Evolutionary conservation across 1,140 invertebrate genomes (phyloP).

Genomic region (Aphelenchoides avenae): DNA sequence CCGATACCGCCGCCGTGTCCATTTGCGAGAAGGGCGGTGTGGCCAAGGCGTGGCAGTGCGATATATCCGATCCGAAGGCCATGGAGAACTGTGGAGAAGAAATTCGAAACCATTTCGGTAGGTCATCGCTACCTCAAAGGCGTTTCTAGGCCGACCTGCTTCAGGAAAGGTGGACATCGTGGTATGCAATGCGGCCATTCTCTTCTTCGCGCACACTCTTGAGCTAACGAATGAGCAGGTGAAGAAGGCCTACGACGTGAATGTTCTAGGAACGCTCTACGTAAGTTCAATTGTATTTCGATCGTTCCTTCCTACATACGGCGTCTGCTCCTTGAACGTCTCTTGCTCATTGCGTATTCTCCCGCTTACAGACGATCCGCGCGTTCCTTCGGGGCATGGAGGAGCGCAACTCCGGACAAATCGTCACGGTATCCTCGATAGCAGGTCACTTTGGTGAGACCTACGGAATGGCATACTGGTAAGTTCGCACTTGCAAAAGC

Average conservation of each 20-base stretch:
- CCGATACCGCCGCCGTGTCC: slow-evolving; percentile 17
- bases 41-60: slow-evolving; percentile 37
- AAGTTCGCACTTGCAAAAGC: too few species aligned
- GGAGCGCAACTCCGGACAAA: slow-evolving; percentile 45
- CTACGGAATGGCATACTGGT: slow-evolving; percentile 56
- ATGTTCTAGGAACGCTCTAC: slow-evolving; percentile 55
- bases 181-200: slow-evolving; percentile 55
- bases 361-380: slow-evolving; percentile 51
- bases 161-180: slow-evolving; percentile 53
- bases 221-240: slow-evolving; percentile 44
- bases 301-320: too few species aligned
- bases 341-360: not conserved
- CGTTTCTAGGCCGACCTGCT: slow-evolving; percentile 8
- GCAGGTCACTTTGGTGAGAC: slow-evolving; percentile 55
- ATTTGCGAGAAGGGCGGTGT: slow-evolving; percentile 22
- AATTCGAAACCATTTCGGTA: slow-evolving; percentile 46
- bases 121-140: not conserved
- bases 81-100: slow-evolving; percentile 21
- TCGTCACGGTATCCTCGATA: slow-evolving; percentile 57
- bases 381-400: slow-evolving; percentile 54
- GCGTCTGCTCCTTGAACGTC: too few species aligned
- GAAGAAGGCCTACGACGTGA: slow-evolving; percentile 47
- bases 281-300: too few species aligned
- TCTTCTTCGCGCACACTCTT: slow-evolving; percentile 50
- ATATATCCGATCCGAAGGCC: slow-evolving; percentile 31